phyloP scores from a whole-genome alignment of 2,113 vertebrate genomes.

The Pituophis catenifer region DNA sequence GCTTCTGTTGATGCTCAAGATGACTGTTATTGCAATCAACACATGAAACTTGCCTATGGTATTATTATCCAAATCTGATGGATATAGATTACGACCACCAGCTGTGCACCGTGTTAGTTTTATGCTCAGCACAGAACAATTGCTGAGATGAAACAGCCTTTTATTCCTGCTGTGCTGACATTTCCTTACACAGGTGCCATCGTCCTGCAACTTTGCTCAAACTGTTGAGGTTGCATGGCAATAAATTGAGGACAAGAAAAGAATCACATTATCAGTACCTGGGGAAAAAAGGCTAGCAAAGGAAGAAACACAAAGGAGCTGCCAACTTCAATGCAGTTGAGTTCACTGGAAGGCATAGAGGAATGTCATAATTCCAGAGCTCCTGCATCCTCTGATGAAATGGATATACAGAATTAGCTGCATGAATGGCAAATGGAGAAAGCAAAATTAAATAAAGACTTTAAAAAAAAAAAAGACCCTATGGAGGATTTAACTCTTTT shows the following conservation, averaged over 20 bases:
- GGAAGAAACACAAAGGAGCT: not conserved
- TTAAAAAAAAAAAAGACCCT: not conserved
- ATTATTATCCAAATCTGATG: not conserved
- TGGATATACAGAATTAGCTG: not conserved
- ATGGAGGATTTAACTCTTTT: not conserved
- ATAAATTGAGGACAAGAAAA: constrained; percentile 16
- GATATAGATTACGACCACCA: not conserved
- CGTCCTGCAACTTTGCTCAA: not conserved
- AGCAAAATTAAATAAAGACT: not conserved
- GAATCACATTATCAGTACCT: not conserved
- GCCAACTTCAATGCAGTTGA: constrained; percentile 6
- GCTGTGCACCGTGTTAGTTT: not conserved
- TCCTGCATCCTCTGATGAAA: not conserved
- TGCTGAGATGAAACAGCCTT: rapidly evolving
- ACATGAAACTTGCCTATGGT: constrained; percentile 3
- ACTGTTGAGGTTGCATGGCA: not conserved
- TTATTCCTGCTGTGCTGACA: not conserved
- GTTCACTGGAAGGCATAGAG: rapidly evolving
- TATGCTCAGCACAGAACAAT: not conserved
- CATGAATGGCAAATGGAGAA: not conserved
- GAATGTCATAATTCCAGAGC: not conserved
- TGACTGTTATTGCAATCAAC: not conserved
- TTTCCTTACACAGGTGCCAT: not conserved
- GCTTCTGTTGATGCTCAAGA: not conserved
- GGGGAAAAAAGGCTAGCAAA: not conserved